Conservation (phyloP, 2,113 vertebrate genomes). For the Pollimyrus isidori region DNA sequence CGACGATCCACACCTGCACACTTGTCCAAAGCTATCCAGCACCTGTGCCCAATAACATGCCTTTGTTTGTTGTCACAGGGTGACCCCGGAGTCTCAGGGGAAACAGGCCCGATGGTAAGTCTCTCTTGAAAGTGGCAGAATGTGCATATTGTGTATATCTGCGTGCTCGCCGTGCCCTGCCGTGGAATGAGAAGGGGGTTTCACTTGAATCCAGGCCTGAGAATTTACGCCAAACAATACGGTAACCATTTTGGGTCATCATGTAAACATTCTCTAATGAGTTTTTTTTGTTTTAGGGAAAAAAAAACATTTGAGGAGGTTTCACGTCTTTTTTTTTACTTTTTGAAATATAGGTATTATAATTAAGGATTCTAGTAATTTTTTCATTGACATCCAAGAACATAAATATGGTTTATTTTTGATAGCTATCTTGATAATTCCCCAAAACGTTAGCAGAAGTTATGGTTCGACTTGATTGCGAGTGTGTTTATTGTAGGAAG, state of each 20-base stretch:
- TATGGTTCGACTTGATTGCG: not conserved
- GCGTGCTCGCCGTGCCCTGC: not conserved
- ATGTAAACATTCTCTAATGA: not conserved
- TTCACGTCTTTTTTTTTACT: not conserved
- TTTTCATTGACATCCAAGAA: not conserved
- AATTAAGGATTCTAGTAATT: constrained; percentile 9
- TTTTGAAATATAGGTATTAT: not conserved
- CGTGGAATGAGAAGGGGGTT: not conserved
- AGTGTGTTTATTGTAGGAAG: not conserved
- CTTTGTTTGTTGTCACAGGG: constrained; percentile 61
- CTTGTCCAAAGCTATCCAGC: not conserved
- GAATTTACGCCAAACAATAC: not conserved
- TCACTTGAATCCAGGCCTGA: not conserved
- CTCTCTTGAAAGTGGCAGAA: not conserved
- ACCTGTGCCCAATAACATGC: not conserved
- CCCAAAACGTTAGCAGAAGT: constrained; percentile 2
- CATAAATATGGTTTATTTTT: not conserved
- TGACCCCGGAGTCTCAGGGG: constrained; percentile 80
- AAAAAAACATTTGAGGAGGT: not conserved
- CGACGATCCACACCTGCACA: not conserved
- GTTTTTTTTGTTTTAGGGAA: not conserved
- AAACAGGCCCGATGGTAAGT: constrained; percentile 71
- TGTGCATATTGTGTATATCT: not conserved
- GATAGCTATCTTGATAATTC: not conserved
- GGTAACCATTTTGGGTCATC: not conserved